Evolutionary conservation across 2,888 invertebrate genomes (phyloP).

Genomic region (Pachycephus smyrnensis): DNA sequence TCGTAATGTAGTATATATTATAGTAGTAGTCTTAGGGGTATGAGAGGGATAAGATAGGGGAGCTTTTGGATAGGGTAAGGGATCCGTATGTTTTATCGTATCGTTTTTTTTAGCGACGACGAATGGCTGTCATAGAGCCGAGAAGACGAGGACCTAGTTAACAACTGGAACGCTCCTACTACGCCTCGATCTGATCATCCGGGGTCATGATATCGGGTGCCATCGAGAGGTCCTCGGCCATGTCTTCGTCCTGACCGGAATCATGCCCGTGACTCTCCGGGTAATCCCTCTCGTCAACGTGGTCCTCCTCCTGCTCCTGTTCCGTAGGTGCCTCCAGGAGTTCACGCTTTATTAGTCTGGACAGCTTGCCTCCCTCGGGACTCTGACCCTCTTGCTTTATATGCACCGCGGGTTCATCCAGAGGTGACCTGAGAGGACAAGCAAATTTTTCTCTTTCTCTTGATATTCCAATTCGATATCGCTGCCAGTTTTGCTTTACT

Average conservation of each 20-base stretch:
- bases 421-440: slow-evolving; percentile 53
- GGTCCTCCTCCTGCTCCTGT: slow-evolving; percentile 55
- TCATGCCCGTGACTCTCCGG: slow-evolving; percentile 60
- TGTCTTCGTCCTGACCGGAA: slow-evolving; percentile 62
- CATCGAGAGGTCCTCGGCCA: slow-evolving; percentile 64
- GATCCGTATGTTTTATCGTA: background rate
- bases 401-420: slow-evolving; percentile 64
- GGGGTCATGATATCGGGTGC: slow-evolving; percentile 63
- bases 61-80: background rate
- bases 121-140: background rate
- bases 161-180: slow-evolving; percentile 45
- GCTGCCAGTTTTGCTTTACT: slow-evolving; percentile 32
- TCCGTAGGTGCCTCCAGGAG: slow-evolving; percentile 57
- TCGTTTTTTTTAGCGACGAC: background rate
- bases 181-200: slow-evolving; percentile 64
- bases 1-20: background rate
- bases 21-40: background rate
- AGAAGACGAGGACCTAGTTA: background rate
- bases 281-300: slow-evolving; percentile 58
- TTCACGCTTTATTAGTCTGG: slow-evolving; percentile 66
- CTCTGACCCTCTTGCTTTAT: slow-evolving; percentile 62
- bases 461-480: background rate
- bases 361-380: slow-evolving; percentile 62
- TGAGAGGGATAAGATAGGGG: background rate
- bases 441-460: background rate